Percentiles rank a stretch among this genome's conserved stretches.
These are phyloP conservation scores for Epizoanthus scotinus DNA, from an alignment of 92 coral and sea anemone species.

Conservation along the genomic window DNA sequence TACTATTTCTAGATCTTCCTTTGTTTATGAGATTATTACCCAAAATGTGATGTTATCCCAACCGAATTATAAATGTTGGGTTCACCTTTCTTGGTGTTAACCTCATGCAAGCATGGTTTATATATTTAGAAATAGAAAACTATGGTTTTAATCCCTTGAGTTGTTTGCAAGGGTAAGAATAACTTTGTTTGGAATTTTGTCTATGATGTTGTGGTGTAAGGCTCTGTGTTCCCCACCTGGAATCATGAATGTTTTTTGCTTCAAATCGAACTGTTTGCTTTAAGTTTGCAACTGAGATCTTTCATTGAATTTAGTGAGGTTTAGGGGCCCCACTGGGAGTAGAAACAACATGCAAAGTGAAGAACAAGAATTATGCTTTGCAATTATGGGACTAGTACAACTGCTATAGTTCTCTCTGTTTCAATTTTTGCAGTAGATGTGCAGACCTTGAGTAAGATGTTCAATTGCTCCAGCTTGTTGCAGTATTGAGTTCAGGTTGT, in stretches of 20 bases:
- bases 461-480: not conserved
- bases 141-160: not conserved
- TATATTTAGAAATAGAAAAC: not conserved
- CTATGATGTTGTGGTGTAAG: conserved; percentile 1
- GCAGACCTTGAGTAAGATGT: not conserved
- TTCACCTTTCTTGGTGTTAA: not conserved
- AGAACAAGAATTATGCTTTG: not conserved
- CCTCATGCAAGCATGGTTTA: not conserved
- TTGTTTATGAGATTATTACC: conserved; percentile 11
- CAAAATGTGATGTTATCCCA: not conserved
- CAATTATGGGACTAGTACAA: not conserved
- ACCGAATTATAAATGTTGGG: not conserved
- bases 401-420: not conserved
- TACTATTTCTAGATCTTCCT: not conserved
- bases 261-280: conserved; percentile 10
- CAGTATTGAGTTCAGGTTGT: conserved; percentile 11
- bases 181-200: conserved; percentile 27
- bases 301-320: conserved; percentile 24
- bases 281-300: conserved; percentile 29
- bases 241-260: conserved; percentile 20
- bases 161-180: conserved; percentile 12
- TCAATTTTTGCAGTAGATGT: conserved; percentile 4
- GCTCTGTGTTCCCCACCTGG: conserved; percentile 1
- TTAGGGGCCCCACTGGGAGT: conserved; percentile 27
- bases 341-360: not conserved